Conservation (phyloP, 2,797 vertebrate species). For the Microctenopoma steveboyesi region DNA sequence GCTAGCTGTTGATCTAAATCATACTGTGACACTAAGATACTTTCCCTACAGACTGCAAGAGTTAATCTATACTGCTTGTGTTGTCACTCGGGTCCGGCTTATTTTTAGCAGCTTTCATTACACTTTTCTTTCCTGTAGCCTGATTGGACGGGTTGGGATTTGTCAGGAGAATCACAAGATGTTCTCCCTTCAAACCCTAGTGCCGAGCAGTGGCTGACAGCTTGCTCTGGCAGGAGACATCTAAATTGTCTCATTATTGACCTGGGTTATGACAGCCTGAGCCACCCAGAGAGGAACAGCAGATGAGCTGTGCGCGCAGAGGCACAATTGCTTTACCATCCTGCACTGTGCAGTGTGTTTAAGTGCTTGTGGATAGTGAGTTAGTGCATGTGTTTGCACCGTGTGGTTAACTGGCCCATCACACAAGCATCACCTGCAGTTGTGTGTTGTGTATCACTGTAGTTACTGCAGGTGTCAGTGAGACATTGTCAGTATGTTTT, state of each 20-base stretch:
- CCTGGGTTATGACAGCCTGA: constrained; percentile 76
- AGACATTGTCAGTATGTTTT: constrained; percentile 33
- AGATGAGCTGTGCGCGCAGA: constrained; percentile 72
- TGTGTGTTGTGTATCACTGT: constrained; percentile 27
- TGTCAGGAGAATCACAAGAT: constrained; percentile 71
- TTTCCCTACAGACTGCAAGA: constrained; percentile 57
- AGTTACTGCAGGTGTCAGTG: constrained; percentile 42
- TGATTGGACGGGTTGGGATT: constrained; percentile 73
- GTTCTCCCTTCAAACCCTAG: constrained; percentile 65
- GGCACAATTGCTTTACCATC: constrained; percentile 74
- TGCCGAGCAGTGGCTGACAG: constrained; percentile 71
- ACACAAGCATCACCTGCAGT: constrained; percentile 47
- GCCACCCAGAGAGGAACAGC: constrained; percentile 56
- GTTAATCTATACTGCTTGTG: constrained; percentile 76
- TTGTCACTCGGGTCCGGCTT: constrained; percentile 65
- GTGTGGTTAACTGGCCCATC: constrained; percentile 49
- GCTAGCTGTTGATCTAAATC: constrained; percentile 47
- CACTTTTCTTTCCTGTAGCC: constrained; percentile 68
- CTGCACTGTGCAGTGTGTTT: constrained; percentile 42
- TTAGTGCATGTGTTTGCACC: constrained; percentile 40
- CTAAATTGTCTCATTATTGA: constrained; percentile 84
- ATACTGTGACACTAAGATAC: constrained; percentile 46
- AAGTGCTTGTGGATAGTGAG: constrained; percentile 17
- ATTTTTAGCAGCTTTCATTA: constrained; percentile 85
- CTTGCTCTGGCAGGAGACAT: constrained; percentile 76